These are phyloP conservation scores for Tachycineta bicolor DNA, from an alignment of 2,113 vertebrate species.

Conservation along the genomic window DNA sequence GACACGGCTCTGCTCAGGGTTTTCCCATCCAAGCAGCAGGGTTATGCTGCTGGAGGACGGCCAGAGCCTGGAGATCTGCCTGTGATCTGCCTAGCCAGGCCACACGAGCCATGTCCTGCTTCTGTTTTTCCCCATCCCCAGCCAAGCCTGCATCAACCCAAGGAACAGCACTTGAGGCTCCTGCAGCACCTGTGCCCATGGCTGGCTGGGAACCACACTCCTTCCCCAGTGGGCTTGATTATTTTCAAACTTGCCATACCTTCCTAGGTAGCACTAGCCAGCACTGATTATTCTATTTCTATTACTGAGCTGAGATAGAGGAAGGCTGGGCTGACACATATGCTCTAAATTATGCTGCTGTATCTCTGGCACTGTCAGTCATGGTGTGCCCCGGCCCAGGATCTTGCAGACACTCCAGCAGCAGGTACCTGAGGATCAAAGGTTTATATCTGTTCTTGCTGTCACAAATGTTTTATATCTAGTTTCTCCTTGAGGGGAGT, in stretches of 20 bases:
- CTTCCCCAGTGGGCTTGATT: neutral
- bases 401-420: neutral
- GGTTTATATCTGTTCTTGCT: constrained; percentile 42
- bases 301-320: neutral
- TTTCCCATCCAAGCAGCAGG: neutral
- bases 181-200: accelerated
- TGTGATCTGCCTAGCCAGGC: neutral
- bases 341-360: neutral
- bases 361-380: constrained; percentile 42
- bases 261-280: neutral
- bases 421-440: constrained; percentile 47
- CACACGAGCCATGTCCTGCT: neutral
- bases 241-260: neutral
- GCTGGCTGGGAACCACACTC: neutral
- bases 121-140: neutral
- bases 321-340: constrained; percentile 3
- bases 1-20: neutral
- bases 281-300: neutral
- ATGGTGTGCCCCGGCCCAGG: neutral
- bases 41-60: neutral
- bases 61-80: neutral
- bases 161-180: neutral
- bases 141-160: neutral
- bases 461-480: constrained; percentile 44
- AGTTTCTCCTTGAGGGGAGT: constrained; percentile 6